These are phyloP conservation scores for Cynaeus angustus DNA, from an alignment of 2,888 invertebrate genomes.

Conservation along the genomic window DNA sequence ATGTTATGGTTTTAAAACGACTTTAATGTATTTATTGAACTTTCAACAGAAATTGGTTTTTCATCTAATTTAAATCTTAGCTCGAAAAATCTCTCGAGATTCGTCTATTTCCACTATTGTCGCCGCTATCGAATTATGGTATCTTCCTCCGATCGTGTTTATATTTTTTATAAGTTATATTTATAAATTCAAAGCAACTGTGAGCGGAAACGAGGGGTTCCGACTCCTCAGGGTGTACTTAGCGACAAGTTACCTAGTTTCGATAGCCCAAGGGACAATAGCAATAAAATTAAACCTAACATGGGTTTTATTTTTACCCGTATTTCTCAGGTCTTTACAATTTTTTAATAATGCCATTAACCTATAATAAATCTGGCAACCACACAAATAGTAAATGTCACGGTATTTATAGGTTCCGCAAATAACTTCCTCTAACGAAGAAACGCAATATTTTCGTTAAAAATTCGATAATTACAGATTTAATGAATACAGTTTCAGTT, in stretches of 20 bases:
- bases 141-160: constrained; percentile 4
- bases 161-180: constrained; percentile 24
- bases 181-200: constrained; percentile 23
- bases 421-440: background rate
- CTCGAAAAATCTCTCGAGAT: too few species aligned
- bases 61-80: too few species aligned
- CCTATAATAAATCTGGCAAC: constrained; percentile 11
- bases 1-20: background rate
- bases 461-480: constrained; percentile 5
- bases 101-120: too few species aligned
- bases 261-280: constrained; percentile 24
- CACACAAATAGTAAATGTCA: constrained; percentile 11
- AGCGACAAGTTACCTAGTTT: constrained; percentile 34
- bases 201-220: constrained; percentile 11
- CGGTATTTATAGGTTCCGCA: background rate
- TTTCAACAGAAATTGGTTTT: background rate
- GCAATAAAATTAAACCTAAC: constrained; percentile 35
- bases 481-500: background rate
- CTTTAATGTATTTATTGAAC: background rate
- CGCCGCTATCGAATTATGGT: background rate
- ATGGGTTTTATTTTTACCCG: constrained; percentile 21
- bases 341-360: constrained; percentile 9
- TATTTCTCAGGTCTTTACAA: constrained; percentile 12
- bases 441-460: too few species aligned
- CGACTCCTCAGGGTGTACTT: constrained; percentile 26